Evolutionary conservation across 2,113 vertebrate species (phyloP), one percentile per base, ranked within the genome.

Genomic region (Galeopterus variegatus): DNA sequence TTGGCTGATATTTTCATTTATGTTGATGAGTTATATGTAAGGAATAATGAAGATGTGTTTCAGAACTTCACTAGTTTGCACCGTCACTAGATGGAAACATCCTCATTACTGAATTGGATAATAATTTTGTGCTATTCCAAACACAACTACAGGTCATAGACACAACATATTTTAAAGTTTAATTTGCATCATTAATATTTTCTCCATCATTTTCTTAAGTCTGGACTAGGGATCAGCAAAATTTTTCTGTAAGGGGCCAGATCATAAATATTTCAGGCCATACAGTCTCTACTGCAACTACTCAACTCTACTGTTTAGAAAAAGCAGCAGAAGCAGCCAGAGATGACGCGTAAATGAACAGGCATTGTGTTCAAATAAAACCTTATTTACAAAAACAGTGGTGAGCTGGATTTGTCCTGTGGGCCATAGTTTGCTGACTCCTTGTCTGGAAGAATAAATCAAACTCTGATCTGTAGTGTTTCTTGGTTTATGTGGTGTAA

Each of bases 1-100:
- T 69, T 62, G 56, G 77, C 26, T 62, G 92, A 62, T 56, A 72
- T 75, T 94, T 95, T 96, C 41, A 48, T 82, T 92, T 76, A n/a
- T 3, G n/a, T 67, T 52, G 64, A n/a, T 41, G 52, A 90, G 54
- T 77, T 56, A 12, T 26, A 5, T 13, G 50, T 58, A 65, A 88
- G 88, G 85, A 81, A 82, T 88, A 73, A 70, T 4, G 33, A 84
- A 88, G 33, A 48, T n/a, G 14, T 62, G 33, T 92, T 80, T 90
- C 15, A 26, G 82, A 95, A 48, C 56, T 58, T 70, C 79, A 48
- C 17, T 62, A 75, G 24, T 76, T 72, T 94, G 3, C 10, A 50
- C 3, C 6, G 31, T 70, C n/a, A n/a, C 36, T 56, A 67, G 72
- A 64, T 50, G 28, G 52, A 41, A n/a, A 18, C 21, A 56, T 91